Percentiles rank a stretch among this genome's conserved stretches.
Conservation (phyloP, 2,113 vertebrate species). For the Sprattus sprattus region DNA sequence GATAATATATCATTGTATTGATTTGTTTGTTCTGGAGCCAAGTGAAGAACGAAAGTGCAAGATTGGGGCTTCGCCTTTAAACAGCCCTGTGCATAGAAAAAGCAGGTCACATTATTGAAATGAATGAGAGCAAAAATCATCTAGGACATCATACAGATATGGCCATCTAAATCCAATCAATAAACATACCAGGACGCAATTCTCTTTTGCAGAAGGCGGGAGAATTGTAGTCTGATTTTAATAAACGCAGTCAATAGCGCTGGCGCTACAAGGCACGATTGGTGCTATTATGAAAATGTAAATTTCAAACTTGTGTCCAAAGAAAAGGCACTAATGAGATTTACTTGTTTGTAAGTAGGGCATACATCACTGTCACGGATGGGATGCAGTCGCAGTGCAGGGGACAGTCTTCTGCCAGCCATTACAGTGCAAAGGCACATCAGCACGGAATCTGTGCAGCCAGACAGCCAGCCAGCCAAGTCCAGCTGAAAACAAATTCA, state of each 20-base stretch:
- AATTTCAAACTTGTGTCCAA: conserved; percentile 16
- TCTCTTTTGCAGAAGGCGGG: conserved; percentile 15
- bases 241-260: conserved; percentile 23
- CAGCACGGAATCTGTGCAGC: neutral
- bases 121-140: conserved; percentile 41
- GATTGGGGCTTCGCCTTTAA: conserved; percentile 28
- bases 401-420: no score
- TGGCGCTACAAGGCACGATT: neutral
- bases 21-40: conserved; percentile 19
- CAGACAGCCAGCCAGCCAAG: neutral
- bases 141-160: conserved; percentile 44
- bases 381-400: neutral
- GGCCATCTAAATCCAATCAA: conserved; percentile 45
- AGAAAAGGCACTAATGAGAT: conserved; percentile 18
- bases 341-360: conserved; percentile 4
- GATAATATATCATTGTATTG: conserved; percentile 29
- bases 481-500: no score
- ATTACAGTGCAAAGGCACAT: neutral
- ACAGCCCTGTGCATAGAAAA: conserved; percentile 12
- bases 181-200: conserved; percentile 31
- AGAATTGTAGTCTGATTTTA: conserved; percentile 38
- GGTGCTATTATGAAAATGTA: conserved; percentile 12
- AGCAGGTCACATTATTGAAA: conserved; percentile 34
- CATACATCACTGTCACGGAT: conserved; percentile 13
- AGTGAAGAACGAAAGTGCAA: neutral